Evolutionary conservation across 2,113 vertebrate genomes (phyloP).

Genomic region (Perognathus longimembris): DNA sequence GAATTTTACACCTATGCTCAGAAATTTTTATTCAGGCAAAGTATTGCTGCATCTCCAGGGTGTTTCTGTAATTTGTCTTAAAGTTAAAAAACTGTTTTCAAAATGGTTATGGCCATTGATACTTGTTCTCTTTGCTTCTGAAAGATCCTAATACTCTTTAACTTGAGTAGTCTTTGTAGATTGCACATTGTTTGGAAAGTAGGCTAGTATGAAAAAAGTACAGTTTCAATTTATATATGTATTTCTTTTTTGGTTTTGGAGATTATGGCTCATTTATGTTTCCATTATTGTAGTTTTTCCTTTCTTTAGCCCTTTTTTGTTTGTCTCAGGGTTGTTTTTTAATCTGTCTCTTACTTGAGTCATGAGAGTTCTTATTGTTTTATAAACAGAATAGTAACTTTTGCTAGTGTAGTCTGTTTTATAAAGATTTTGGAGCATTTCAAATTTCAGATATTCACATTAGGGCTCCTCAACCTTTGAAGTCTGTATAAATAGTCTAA

Average conservation of each 20-base stretch:
- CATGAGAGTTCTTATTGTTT: not conserved
- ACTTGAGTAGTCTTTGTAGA: not conserved
- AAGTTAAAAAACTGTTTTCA: not conserved
- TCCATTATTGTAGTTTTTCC: not conserved
- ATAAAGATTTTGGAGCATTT: not conserved
- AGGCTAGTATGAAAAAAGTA: not conserved
- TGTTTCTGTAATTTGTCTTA: not conserved
- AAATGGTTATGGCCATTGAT: not conserved
- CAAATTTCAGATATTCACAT: not conserved
- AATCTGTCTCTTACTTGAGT: not conserved
- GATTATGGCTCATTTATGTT: not conserved
- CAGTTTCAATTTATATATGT: not conserved
- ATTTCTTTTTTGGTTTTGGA: not conserved
- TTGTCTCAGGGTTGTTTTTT: not conserved
- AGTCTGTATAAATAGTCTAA: not conserved
- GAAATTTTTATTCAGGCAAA: not conserved
- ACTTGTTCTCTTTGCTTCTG: not conserved
- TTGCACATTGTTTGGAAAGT: not conserved
- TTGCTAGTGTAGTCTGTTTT: not conserved
- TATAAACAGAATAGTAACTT: not conserved
- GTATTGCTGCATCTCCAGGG: not conserved
- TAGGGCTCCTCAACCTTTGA: not conserved
- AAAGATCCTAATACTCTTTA: not conserved
- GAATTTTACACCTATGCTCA: not conserved
- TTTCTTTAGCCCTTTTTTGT: not conserved